Evolutionary conservation across 2,113 vertebrate genomes (phyloP), one percentile per base, ranked within the genome.

Genomic region (Recurvirostra avosetta): DNA sequence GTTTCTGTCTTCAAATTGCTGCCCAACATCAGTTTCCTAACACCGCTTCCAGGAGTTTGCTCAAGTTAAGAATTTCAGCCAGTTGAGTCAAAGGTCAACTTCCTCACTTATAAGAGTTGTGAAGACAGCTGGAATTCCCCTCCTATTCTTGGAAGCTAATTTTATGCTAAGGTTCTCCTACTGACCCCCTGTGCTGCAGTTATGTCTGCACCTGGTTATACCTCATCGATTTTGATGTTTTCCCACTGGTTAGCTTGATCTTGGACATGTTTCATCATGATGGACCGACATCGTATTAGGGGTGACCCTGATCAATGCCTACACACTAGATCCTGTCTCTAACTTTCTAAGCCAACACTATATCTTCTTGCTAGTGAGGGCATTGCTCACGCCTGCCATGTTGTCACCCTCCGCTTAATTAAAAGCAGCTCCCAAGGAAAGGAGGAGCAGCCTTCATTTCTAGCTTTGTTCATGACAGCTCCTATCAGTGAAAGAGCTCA

Each of bases 41-140:
- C 9, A 5, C 26, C 0, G 0, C 6, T 72, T 80, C 11, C 38
- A 76, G 15, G 11, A 81, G 30, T 88, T 81, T 90, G 15, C 5
- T 27, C 56, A 52, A 52, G 19, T 8, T 30, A 71, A 65, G 26
- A 82, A 70, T 34, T 83, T 76, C 36, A n/a, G 3, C 6, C 53
- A 6, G 8, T 20, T 70, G 36, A 76, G 27, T 29, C 23, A 59
- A 52, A 78, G 22, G 43, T 52, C 36, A 91, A 6, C 19, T 70
- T 27, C 32, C 10, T 63, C 1, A 1, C 11, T 47, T 67, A 1
- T 16, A 62, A 36, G 21, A 55, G 14, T 20, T 73, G 22, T 56
- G 62, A 62, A 80, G 45, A 59, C 19, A 61, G 5, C 2, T 47
- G 15, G 47, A 86, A 74, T n/a, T 53, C 17, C 13, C 5, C 7